Conservation (phyloP, 2,797 vertebrate genomes). For the Sylvilagus floridanus region DNA sequence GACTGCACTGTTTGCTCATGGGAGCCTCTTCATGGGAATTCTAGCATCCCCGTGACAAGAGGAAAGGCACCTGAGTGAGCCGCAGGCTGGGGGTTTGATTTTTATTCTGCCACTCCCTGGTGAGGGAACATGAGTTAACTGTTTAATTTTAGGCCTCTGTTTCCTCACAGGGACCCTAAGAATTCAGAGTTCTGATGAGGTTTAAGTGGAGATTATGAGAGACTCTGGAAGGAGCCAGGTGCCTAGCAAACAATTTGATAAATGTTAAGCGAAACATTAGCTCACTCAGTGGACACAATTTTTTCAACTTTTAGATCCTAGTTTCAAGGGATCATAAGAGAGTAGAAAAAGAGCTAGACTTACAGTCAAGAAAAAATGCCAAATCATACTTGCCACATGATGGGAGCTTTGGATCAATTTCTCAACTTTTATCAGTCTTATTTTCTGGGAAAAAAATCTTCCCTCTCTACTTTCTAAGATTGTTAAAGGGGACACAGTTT, state of each 20-base stretch:
- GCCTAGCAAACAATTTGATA: background rate
- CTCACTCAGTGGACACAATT: background rate
- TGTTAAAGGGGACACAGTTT: background rate
- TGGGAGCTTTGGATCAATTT: conserved; percentile 1
- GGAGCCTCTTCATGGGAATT: background rate
- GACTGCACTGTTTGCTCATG: background rate
- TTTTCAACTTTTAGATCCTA: conserved; percentile 44
- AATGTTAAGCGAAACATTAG: conserved; percentile 21
- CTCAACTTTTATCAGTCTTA: conserved; percentile 1
- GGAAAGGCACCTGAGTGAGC: background rate
- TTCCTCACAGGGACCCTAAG: background rate
- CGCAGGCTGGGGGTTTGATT: background rate
- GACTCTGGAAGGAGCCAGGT: background rate
- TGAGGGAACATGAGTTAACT: background rate
- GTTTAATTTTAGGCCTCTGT: conserved; percentile 4
- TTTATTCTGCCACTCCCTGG: conserved; percentile 13
- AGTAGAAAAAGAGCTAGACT: background rate
- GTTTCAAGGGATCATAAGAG: conserved; percentile 10
- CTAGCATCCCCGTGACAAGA: background rate
- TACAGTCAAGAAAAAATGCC: background rate
- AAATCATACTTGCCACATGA: background rate
- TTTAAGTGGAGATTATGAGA: conserved; percentile 20
- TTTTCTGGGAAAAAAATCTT: background rate
- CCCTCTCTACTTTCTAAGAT: background rate
- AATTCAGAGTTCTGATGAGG: background rate